These are phyloP conservation scores for Anguilla rostrata DNA, from an alignment of 2,113 vertebrate genomes.

Conservation along the genomic window DNA sequence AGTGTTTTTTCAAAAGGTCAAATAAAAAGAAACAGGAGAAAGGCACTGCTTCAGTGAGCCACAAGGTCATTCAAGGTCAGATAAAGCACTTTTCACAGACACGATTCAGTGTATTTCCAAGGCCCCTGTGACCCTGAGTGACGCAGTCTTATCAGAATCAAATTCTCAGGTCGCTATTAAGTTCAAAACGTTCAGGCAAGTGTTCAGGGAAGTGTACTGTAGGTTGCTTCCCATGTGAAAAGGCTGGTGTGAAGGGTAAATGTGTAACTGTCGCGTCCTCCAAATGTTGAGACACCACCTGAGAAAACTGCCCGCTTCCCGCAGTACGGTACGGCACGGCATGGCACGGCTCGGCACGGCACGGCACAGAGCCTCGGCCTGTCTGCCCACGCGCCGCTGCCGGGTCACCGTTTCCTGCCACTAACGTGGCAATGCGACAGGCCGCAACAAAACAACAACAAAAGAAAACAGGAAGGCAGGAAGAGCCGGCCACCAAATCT, in stretches of 20 bases:
- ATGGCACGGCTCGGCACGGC: background rate
- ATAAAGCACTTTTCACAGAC: background rate
- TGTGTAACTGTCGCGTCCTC: background rate
- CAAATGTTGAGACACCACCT: background rate
- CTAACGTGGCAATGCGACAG: conserved; percentile 3
- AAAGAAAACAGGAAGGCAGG: background rate
- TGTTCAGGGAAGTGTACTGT: background rate
- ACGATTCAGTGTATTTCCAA: background rate
- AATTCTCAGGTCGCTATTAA: background rate
- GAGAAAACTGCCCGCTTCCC: background rate
- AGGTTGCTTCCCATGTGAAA: background rate
- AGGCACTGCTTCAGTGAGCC: conserved; percentile 44
- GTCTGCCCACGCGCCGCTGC: background rate
- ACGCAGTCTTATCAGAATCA: background rate
- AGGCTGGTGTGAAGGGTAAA: background rate
- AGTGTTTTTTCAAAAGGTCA: conserved; percentile 59
- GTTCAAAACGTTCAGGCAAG: background rate
- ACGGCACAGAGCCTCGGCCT: background rate
- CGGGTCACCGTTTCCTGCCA: background rate
- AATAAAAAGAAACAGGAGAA: conserved; percentile 56
- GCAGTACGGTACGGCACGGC: no score
- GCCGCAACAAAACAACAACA: background rate
- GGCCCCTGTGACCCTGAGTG: background rate
- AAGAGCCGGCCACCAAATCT: background rate
- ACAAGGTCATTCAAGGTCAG: background rate